Evolutionary conservation across 37 sponge, comb jelly and placozoan species (phyloP).

Genomic region (Eunapius fragilis): DNA sequence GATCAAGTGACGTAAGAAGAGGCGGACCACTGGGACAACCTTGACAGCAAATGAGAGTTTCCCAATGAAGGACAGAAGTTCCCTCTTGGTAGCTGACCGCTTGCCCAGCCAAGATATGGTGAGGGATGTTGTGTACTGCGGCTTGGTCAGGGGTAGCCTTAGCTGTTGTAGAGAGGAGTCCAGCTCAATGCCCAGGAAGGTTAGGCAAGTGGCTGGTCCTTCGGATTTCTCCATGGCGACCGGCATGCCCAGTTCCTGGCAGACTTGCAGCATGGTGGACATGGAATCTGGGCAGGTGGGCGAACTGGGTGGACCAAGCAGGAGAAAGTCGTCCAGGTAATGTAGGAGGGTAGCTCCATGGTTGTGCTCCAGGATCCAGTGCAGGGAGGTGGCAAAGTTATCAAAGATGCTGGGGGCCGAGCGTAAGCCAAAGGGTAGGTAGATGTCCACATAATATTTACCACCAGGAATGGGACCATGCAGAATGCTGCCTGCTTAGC

Average conservation of each 20-base stretch:
- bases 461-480: slow-evolving; percentile 10
- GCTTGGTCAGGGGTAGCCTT: too few relatives aligned
- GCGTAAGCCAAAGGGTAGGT: slow-evolving; percentile 22
- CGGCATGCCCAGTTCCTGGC: background rate
- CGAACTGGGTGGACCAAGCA: too few relatives aligned
- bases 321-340: too few relatives aligned
- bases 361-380: too few relatives aligned
- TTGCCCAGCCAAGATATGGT: too few relatives aligned
- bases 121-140: too few relatives aligned
- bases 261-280: background rate
- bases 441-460: slow-evolving; percentile 5
- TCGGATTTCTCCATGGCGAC: slow-evolving; percentile 11
- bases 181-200: too few relatives aligned
- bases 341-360: too few relatives aligned
- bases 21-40: slow-evolving; percentile 11
- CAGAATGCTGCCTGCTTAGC: slow-evolving; percentile 21
- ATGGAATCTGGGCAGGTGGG: background rate
- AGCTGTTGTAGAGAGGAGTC: too few relatives aligned
- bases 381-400: background rate
- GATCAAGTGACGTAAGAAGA: slow-evolving; percentile 19
- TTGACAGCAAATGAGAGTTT: background rate
- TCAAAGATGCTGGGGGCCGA: slow-evolving; percentile 39
- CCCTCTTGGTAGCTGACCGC: background rate
- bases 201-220: too few relatives aligned
- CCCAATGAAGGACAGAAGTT: too few relatives aligned